Conservation (phyloP, 35 echinoderm and acorn worm genomes). For the Patiria miniata region DNA sequence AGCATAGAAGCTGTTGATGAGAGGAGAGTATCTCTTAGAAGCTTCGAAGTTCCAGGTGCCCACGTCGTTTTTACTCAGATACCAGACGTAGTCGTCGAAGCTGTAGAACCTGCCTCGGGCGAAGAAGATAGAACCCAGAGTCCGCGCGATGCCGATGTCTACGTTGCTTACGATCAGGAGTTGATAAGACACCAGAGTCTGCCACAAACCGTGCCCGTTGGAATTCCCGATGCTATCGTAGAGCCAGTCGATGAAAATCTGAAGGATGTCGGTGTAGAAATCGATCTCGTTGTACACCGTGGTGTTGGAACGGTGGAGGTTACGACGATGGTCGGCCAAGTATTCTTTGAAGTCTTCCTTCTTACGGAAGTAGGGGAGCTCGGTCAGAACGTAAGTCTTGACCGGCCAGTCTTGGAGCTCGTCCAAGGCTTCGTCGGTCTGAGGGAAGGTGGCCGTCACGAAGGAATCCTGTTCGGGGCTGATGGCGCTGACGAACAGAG, state of each 20-base stretch:
- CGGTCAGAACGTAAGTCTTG: constrained; percentile 54
- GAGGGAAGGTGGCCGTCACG: constrained; percentile 64
- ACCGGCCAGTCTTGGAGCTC: constrained; percentile 62
- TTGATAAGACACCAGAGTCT: constrained; percentile 74
- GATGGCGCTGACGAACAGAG: constrained; percentile 66
- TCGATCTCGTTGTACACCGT: constrained; percentile 73
- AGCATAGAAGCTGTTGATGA: constrained; percentile 51
- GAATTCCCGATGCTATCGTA: constrained; percentile 80
- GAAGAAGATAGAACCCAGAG: constrained; percentile 71
- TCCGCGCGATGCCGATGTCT: constrained; percentile 69
- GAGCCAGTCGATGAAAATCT: constrained; percentile 80
- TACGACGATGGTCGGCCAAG: constrained; percentile 38
- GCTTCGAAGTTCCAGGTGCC: constrained; percentile 69
- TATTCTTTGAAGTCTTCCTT: constrained; percentile 64
- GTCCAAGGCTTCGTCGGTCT: constrained; percentile 61
- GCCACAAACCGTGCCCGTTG: constrained; percentile 68
- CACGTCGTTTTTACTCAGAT: constrained; percentile 61
- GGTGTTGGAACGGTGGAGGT: constrained; percentile 58
- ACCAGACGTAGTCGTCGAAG: constrained; percentile 67
- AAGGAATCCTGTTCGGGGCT: constrained; percentile 62
- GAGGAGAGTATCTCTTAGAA: constrained; percentile 56
- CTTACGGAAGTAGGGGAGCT: constrained; percentile 67
- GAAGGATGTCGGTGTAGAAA: constrained; percentile 70
- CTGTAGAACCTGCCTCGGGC: constrained; percentile 50
- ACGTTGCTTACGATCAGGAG: constrained; percentile 82